Percentiles rank a stretch among this genome's conserved stretches.
These are phyloP conservation scores for Drosophila prosaltans DNA, from an alignment of 1,140 invertebrate genomes.

Conservation along the genomic window DNA sequence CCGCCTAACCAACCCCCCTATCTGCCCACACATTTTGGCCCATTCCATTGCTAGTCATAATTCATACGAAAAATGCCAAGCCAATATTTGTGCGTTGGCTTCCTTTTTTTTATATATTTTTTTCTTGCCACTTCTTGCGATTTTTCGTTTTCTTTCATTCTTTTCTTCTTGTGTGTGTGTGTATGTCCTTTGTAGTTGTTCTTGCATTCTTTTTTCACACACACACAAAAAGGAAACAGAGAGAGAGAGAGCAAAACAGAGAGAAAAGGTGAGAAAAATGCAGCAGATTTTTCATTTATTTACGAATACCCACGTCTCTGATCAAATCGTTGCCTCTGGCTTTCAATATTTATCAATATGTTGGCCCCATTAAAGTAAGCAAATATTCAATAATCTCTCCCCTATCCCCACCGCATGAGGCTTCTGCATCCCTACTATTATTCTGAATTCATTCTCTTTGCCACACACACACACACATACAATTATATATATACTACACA, in stretches of 20 bases:
- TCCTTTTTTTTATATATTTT: constrained; percentile 32
- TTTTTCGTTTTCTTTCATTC: constrained; percentile 35
- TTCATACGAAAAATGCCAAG: constrained; percentile 72
- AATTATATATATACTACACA: constrained; percentile 3
- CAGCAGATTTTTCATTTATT: constrained; percentile 78
- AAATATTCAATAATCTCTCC: constrained; percentile 38
- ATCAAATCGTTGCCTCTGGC: constrained; percentile 5
- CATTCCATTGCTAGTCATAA: constrained; percentile 56
- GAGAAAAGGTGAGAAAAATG: constrained; percentile 67
- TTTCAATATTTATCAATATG: constrained; percentile 66
- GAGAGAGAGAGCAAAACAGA: not conserved
- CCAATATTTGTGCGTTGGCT: constrained; percentile 75
- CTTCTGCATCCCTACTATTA: not conserved
- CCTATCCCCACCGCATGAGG: not conserved
- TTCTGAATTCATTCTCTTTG: not conserved
- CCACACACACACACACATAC: no score
- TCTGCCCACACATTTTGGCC: not conserved
- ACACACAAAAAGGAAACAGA: constrained; percentile 38
- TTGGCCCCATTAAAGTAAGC: constrained; percentile 50
- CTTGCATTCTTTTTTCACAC: constrained; percentile 40
- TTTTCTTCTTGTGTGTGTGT: constrained; percentile 19
- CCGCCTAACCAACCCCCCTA: not conserved
- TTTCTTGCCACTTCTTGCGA: constrained; percentile 39
- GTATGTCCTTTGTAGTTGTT: not conserved
- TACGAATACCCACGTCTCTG: constrained; percentile 35